Evolutionary conservation across 2,113 vertebrate species (phyloP).

Genomic region (Crotalus helleri): DNA sequence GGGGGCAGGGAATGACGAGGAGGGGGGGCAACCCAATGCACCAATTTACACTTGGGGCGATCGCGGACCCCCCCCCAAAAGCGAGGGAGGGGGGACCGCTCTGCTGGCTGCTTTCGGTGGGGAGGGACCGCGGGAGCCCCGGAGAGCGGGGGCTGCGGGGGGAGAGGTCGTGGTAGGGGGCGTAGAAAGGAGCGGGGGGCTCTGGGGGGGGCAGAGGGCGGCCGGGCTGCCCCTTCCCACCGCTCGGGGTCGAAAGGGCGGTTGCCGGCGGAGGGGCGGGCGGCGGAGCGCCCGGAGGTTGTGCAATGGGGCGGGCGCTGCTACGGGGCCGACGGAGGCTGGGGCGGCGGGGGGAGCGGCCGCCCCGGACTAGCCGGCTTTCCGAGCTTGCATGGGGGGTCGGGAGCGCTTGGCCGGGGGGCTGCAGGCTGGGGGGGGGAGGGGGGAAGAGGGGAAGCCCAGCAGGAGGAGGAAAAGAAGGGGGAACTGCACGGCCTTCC

Average conservation of each 20-base stretch:
- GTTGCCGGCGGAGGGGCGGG: too few species aligned
- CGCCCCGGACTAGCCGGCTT: not conserved
- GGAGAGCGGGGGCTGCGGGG: not conserved
- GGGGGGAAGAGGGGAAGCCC: not conserved
- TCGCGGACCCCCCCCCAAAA: not conserved
- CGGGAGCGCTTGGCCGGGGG: too few species aligned
- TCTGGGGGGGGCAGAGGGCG: too few species aligned
- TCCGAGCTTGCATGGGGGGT: not conserved
- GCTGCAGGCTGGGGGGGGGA: not conserved
- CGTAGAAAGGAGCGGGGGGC: not conserved
- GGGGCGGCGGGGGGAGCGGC: too few species aligned
- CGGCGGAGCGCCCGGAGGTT: not conserved
- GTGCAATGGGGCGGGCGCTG: not conserved
- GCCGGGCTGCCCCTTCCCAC: not conserved
- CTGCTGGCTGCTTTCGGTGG: not conserved
- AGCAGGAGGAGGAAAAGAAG: not conserved
- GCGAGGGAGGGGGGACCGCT: too few species aligned
- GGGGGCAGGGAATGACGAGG: not conserved
- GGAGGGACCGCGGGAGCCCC: constrained; percentile 8
- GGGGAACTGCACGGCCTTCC: not conserved
- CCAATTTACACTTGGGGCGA: not conserved
- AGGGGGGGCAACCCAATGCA: not conserved
- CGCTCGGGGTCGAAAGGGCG: not conserved
- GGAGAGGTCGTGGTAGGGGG: constrained; percentile 14
- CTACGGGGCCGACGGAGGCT: too few species aligned